phyloP scores from a whole-genome alignment of 2,797 vertebrate species.

The Mormyrus proboscirostris region DNA sequence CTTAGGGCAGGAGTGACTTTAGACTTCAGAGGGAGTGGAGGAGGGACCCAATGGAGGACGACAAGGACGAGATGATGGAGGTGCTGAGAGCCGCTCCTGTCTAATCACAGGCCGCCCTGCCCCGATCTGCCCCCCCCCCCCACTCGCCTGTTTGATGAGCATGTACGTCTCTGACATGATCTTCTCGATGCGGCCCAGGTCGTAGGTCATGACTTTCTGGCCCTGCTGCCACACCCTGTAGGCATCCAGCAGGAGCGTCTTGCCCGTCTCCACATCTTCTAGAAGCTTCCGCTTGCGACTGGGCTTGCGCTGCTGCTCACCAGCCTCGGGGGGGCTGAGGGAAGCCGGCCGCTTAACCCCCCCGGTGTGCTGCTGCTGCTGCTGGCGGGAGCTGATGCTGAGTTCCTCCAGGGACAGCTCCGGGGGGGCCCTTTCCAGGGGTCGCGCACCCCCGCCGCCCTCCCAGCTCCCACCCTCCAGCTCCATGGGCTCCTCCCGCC shows the following conservation, averaged over 20 bases:
- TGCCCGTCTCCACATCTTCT: slow-evolving; percentile 86
- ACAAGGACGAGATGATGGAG: not conserved
- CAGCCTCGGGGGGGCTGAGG: slow-evolving; percentile 52
- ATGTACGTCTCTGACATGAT: slow-evolving; percentile 98
- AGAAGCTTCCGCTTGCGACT: slow-evolving; percentile 89
- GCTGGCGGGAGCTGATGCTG: slow-evolving; percentile 84
- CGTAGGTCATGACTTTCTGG: slow-evolving; percentile 90
- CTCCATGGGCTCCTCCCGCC: slow-evolving; percentile 80
- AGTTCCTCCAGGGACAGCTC: slow-evolving; percentile 93
- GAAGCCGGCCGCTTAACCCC: slow-evolving; percentile 46
- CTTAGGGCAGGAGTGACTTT: not conserved
- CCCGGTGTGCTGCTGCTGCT: slow-evolving; percentile 45
- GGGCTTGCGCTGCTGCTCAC: slow-evolving; percentile 56
- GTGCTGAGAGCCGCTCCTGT: not conserved
- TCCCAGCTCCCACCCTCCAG: slow-evolving; percentile 55
- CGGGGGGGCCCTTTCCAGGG: slow-evolving; percentile 65
- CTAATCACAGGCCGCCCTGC: not conserved
- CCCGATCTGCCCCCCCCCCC: not conserved
- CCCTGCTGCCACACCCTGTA: slow-evolving; percentile 98
- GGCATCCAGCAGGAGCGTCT: slow-evolving; percentile 86
- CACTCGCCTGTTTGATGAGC: slow-evolving; percentile 90
- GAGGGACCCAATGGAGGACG: not conserved
- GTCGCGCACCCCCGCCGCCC: slow-evolving; percentile 41
- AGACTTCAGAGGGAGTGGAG: not conserved
- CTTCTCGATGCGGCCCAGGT: slow-evolving; percentile 86